phyloP scores from a whole-genome alignment of 2,888 invertebrate genomes.

The Autographa pulchrina region DNA sequence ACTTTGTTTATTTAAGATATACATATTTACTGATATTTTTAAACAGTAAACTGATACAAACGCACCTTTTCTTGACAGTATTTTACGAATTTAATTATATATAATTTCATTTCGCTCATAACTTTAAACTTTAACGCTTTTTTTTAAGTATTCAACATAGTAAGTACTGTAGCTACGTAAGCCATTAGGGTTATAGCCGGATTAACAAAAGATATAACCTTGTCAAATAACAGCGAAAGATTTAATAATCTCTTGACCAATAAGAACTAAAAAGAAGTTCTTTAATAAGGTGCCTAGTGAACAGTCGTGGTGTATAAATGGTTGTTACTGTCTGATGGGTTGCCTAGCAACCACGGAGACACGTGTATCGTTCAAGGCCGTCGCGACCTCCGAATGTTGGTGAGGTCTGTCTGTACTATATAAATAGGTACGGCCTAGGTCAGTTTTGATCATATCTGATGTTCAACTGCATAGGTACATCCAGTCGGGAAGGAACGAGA shows the following conservation, averaged over 20 bases:
- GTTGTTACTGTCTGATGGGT: conserved; percentile 37
- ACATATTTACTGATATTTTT: no score
- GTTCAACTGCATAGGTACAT: neutral
- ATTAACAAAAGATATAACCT: neutral
- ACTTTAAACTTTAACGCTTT: neutral
- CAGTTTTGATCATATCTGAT: neutral
- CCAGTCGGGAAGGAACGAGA: neutral
- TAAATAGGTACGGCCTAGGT: neutral
- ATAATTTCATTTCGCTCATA: neutral
- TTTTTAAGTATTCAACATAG: neutral
- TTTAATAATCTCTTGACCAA: neutral
- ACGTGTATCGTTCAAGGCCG: conserved; percentile 54
- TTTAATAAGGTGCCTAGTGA: neutral
- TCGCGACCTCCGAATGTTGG: conserved; percentile 32
- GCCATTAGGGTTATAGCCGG: neutral
- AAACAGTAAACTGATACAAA: neutral
- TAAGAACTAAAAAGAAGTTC: neutral
- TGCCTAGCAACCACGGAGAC: conserved; percentile 49
- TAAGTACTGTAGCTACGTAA: no score
- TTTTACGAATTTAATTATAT: neutral
- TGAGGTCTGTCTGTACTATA: conserved; percentile 22
- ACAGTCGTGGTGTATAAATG: conserved; percentile 20
- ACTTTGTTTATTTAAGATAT: no score
- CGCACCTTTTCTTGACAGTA: neutral
- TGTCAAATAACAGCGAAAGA: conserved; percentile 1